Evolutionary conservation across 2,113 vertebrate species (phyloP).

Genomic region (Gorilla gorilla): DNA sequence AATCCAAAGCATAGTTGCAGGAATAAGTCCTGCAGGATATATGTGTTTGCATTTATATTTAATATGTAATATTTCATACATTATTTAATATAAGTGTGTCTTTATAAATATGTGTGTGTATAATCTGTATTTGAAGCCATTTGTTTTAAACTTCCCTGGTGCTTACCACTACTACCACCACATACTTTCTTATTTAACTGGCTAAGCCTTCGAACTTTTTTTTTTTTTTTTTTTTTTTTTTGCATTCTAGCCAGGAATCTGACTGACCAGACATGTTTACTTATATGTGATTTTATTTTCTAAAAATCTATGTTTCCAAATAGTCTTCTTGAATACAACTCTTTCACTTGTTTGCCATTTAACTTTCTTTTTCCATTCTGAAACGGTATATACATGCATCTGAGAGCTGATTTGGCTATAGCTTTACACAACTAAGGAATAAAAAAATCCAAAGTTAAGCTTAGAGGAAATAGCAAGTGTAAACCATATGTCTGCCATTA

Average conservation of each 20-base stretch:
- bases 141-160: neutral
- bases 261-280: neutral
- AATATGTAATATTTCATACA: neutral
- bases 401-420: neutral
- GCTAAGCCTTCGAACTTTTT: neutral
- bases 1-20: neutral
- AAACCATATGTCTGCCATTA: neutral
- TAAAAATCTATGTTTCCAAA: neutral
- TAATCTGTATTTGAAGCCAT: neutral
- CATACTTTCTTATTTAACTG: neutral
- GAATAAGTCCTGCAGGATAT: neutral
- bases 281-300: conserved; percentile 32
- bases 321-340: neutral
- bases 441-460: neutral
- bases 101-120: neutral
- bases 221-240: neutral
- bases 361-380: neutral
- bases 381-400: neutral
- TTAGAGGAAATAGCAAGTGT: conserved; percentile 20
- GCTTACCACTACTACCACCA: neutral
- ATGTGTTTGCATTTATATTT: neutral
- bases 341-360: neutral
- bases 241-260: neutral
- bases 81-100: neutral
- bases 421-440: neutral